Evolutionary conservation across 2,797 vertebrate genomes (phyloP).

Genomic region (Melanotaenia trifasciata): DNA sequence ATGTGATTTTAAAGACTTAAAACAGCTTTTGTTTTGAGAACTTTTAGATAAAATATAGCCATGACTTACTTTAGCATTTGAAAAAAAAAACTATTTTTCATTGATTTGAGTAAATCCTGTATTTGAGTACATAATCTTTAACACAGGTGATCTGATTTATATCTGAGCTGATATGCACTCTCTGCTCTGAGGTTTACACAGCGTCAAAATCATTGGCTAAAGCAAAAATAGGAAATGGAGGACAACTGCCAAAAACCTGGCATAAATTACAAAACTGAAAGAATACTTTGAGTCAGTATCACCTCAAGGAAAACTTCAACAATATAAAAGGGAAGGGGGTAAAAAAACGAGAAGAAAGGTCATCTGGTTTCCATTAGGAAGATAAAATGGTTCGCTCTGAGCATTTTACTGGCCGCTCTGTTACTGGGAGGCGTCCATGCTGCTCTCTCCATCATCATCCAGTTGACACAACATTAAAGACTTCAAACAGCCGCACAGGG

Average conservation of each 20-base stretch:
- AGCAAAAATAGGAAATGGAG: constrained; percentile 49
- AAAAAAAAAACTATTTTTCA: neutral
- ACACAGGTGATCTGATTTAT: constrained; percentile 1
- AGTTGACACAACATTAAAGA: constrained; percentile 98
- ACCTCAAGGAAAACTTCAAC: constrained; percentile 91
- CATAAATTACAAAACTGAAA: constrained; percentile 76
- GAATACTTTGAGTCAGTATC: constrained; percentile 69
- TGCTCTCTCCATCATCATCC: constrained; percentile 95
- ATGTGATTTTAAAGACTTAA: neutral
- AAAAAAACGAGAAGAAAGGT: constrained; percentile 80
- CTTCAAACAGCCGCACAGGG: constrained; percentile 91
- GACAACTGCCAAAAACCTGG: constrained; percentile 57
- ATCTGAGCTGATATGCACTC: constrained; percentile 12
- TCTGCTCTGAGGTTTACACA: constrained; percentile 25
- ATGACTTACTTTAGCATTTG: constrained; percentile 10
- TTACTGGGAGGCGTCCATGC: constrained; percentile 93
- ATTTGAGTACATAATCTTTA: constrained; percentile 16
- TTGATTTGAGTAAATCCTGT: constrained; percentile 17
- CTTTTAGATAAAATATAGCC: neutral
- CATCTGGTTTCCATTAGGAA: constrained; percentile 99
- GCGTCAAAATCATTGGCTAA: constrained; percentile 33
- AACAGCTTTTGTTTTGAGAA: neutral
- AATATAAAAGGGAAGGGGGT: constrained; percentile 81
- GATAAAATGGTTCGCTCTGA: constrained; percentile 98
- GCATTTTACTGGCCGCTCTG: constrained; percentile 96